Evolutionary conservation across 2,113 vertebrate species (phyloP).

Genomic region (Platichthys flesus): DNA sequence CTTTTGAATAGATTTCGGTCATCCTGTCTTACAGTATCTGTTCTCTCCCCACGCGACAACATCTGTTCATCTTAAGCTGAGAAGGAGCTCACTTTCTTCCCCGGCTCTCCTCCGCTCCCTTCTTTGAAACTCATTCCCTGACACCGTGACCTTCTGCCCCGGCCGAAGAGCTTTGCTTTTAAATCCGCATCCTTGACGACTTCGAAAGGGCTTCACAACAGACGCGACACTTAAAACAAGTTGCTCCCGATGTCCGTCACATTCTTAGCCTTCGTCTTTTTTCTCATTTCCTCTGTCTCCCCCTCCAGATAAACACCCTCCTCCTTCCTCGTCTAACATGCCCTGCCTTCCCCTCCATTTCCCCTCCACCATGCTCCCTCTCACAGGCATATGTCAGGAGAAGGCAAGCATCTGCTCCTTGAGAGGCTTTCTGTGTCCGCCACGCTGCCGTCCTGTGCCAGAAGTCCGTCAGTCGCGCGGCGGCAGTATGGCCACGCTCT

Average conservation of each 20-base stretch:
- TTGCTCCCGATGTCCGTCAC: no score
- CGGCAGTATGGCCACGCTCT: slow-evolving; percentile 48
- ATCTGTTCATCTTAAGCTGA: slow-evolving; percentile 67
- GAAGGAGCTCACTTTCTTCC: slow-evolving; percentile 45
- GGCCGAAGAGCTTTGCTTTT: slow-evolving; percentile 25
- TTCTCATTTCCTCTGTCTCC: slow-evolving; percentile 12
- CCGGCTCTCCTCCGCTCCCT: neutral
- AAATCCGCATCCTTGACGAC: neutral
- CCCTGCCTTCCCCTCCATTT: slow-evolving; percentile 44
- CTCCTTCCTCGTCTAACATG: slow-evolving; percentile 39
- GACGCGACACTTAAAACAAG: neutral
- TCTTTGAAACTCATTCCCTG: slow-evolving; percentile 4
- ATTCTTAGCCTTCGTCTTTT: neutral
- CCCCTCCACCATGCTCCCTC: slow-evolving; percentile 54
- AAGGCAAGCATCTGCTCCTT: slow-evolving; percentile 81
- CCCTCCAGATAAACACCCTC: slow-evolving; percentile 25
- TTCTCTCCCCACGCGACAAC: slow-evolving; percentile 29
- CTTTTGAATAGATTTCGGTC: neutral
- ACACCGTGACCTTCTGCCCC: slow-evolving; percentile 19
- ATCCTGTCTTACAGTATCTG: slow-evolving; percentile 22
- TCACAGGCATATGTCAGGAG: slow-evolving; percentile 78
- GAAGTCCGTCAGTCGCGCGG: slow-evolving; percentile 54
- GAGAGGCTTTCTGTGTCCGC: slow-evolving; percentile 70
- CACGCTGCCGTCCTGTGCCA: slow-evolving; percentile 55
- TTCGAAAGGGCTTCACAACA: neutral